phyloP scores from a whole-genome alignment of 1,140 invertebrate species.

The Drosophila setifemur region DNA sequence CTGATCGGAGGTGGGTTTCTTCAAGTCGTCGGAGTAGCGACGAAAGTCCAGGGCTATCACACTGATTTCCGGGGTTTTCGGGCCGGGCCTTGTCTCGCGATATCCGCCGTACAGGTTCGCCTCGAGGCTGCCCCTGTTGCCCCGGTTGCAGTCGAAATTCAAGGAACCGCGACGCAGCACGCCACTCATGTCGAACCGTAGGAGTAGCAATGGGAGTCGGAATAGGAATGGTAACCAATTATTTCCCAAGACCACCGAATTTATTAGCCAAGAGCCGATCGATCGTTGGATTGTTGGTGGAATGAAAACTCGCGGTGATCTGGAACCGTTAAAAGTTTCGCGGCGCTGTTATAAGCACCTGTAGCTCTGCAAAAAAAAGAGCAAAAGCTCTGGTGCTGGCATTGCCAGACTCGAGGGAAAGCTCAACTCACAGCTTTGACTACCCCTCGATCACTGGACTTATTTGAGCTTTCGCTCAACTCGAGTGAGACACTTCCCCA shows the following conservation, averaged over 20 bases:
- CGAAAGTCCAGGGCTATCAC: constrained; percentile 79
- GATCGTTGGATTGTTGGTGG: constrained; percentile 31
- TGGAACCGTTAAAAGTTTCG: constrained; percentile 69
- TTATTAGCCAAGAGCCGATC: constrained; percentile 17
- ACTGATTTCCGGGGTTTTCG: constrained; percentile 79
- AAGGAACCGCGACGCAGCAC: constrained; percentile 76
- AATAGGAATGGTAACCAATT: neutral
- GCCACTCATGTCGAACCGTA: constrained; percentile 59
- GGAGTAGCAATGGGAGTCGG: constrained; percentile 5
- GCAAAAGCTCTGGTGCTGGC: constrained; percentile 36
- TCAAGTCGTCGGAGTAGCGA: constrained; percentile 73
- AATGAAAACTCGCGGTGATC: constrained; percentile 37
- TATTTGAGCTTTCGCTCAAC: constrained; percentile 2
- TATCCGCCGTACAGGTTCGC: constrained; percentile 77
- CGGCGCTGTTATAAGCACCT: constrained; percentile 56
- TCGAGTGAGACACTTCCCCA: neutral
- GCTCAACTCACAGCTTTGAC: constrained; percentile 20
- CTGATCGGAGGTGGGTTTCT: constrained; percentile 38
- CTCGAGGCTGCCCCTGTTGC: constrained; percentile 68
- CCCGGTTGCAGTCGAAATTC: constrained; percentile 68
- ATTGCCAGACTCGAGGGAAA: constrained; percentile 36
- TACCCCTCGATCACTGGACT: constrained; percentile 5
- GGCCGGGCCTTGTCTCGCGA: constrained; percentile 66
- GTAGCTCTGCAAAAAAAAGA: constrained; percentile 42
- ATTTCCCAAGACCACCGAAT: constrained; percentile 16